phyloP scores from a whole-genome alignment of 2,888 invertebrate species.

The Perdita meconis region DNA sequence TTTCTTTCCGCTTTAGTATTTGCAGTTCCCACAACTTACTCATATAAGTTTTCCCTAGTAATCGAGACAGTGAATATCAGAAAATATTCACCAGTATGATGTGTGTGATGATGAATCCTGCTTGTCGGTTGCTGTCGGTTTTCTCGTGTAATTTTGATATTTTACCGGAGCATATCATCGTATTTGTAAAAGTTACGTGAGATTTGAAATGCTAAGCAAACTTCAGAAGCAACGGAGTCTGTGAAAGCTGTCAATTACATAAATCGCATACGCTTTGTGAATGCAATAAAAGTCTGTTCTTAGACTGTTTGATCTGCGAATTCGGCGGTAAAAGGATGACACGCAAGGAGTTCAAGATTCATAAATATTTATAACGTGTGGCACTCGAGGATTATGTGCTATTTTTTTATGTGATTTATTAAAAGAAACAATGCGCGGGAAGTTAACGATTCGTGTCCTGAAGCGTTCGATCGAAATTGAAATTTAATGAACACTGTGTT shows the following conservation, averaged over 20 bases:
- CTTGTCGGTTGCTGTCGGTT: not conserved
- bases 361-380: conserved; percentile 38
- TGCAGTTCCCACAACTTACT: too few species aligned
- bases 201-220: not conserved
- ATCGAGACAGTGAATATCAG: too few species aligned
- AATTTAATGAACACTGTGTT: conserved; percentile 9
- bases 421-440: not conserved
- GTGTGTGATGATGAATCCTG: too few species aligned
- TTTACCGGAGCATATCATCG: conserved; percentile 6
- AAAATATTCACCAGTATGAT: too few species aligned
- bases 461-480: not conserved
- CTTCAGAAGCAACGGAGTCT: not conserved
- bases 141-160: not conserved
- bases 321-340: conserved; percentile 29
- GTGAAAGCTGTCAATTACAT: conserved; percentile 3
- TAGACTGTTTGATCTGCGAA: not conserved
- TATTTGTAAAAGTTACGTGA: not conserved
- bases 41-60: too few species aligned
- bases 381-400: not conserved
- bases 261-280: not conserved
- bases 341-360: not conserved
- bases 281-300: not conserved
- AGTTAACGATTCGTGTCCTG: not conserved
- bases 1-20: too few species aligned
- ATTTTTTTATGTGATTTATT: not conserved